A percentile compares a stretch with the other conserved stretches of the same genome.
Evolutionary conservation across 2,888 invertebrate species (phyloP).

Genomic region (Mythimna ferrago): DNA sequence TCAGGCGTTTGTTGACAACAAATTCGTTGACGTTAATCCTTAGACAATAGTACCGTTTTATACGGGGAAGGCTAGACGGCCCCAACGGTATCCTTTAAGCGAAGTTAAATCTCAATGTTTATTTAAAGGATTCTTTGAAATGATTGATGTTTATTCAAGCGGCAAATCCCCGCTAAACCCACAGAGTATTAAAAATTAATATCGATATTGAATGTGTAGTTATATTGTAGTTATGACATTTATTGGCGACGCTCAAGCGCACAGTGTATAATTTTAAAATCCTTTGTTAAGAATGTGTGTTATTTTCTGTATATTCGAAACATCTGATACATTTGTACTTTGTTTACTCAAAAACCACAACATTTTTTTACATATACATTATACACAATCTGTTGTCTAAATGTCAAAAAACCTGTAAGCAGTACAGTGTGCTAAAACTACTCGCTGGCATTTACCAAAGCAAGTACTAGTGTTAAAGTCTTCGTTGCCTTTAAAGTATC

Average conservation of each 20-base stretch:
- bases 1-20: slow-evolving; percentile 89
- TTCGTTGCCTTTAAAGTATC: slow-evolving; percentile 53
- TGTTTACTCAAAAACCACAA: background rate
- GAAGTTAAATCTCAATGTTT: slow-evolving; percentile 83
- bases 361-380: background rate
- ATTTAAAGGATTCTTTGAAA: slow-evolving; percentile 79
- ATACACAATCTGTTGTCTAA: background rate
- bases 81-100: slow-evolving; percentile 80
- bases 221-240: slow-evolving; percentile 53
- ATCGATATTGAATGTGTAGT: slow-evolving; percentile 37
- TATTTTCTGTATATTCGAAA: background rate
- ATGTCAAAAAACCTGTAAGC: background rate
- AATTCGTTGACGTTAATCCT: slow-evolving; percentile 90
- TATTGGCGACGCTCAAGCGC: slow-evolving; percentile 44
- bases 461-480: slow-evolving; percentile 24
- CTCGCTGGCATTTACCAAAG: slow-evolving; percentile 32
- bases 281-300: slow-evolving; percentile 13
- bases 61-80: slow-evolving; percentile 77
- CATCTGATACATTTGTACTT: background rate
- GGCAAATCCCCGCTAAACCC: slow-evolving; percentile 56
- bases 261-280: slow-evolving; percentile 1
- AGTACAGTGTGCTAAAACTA: slow-evolving; percentile 11
- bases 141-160: slow-evolving; percentile 72
- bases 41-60: slow-evolving; percentile 87
- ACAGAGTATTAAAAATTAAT: slow-evolving; percentile 59